Evolutionary conservation across 1,140 invertebrate species (phyloP).

Genomic region (Macrosteles quadrilineatus): DNA sequence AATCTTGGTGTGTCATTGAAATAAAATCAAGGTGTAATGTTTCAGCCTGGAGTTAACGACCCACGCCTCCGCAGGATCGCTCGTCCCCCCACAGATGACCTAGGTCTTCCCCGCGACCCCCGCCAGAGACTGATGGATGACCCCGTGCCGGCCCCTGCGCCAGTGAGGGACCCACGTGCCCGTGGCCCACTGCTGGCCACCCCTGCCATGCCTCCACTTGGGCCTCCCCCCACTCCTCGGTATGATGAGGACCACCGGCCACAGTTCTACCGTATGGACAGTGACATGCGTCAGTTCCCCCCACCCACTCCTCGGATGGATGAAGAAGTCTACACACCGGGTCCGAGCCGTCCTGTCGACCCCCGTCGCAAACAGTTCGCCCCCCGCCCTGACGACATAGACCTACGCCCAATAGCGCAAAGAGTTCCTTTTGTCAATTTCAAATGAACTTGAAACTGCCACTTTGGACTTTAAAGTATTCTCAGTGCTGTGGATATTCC

Average conservation of each 20-base stretch:
- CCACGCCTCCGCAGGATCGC: conserved; percentile 14
- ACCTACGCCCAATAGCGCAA: conserved; percentile 3
- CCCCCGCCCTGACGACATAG: background rate
- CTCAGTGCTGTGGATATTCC: too few relatives aligned
- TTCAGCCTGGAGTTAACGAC: conserved; percentile 26
- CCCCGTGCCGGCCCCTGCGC: background rate
- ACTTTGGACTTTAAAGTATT: too few relatives aligned
- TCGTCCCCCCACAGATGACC: background rate
- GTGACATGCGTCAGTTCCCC: conserved; percentile 8
- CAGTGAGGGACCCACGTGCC: background rate
- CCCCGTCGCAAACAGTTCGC: background rate
- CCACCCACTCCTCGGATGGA: conserved; percentile 30
- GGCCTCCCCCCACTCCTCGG: background rate
- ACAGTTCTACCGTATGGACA: background rate
- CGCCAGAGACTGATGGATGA: conserved; percentile 22
- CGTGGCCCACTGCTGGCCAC: background rate
- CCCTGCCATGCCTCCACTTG: background rate
- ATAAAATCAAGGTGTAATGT: too few relatives aligned
- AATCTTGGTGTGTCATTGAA: too few relatives aligned
- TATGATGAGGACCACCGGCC: conserved; percentile 29
- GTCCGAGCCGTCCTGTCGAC: conserved; percentile 3
- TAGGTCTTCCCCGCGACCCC: conserved; percentile 5
- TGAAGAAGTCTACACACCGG: conserved; percentile 12
- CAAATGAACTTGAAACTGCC: background rate
- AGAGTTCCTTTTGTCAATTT: conserved; percentile 13